Conservation (phyloP, 2,888 invertebrate species). For the Drosophila neonasuta region DNA sequence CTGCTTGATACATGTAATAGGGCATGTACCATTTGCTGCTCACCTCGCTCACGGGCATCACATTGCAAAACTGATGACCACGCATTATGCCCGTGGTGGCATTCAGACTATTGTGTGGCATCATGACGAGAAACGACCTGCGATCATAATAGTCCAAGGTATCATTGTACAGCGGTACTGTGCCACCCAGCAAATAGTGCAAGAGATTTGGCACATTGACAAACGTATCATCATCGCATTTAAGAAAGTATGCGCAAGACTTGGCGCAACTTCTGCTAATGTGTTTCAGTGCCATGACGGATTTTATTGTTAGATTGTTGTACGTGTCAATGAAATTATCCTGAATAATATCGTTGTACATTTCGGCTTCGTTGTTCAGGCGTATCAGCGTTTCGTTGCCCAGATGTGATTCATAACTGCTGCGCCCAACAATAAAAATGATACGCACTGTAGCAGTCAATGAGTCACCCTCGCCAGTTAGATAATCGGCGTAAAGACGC, state of each 20-base stretch:
- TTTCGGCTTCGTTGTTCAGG: slow-evolving; percentile 86
- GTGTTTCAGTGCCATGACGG: slow-evolving; percentile 93
- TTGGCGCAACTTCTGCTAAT: slow-evolving; percentile 86
- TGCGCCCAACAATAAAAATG: slow-evolving; percentile 80
- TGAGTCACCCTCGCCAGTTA: slow-evolving; percentile 48
- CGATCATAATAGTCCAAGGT: slow-evolving; percentile 79
- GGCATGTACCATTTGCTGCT: slow-evolving; percentile 93
- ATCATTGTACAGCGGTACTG: slow-evolving; percentile 81
- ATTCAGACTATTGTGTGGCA: slow-evolving; percentile 75
- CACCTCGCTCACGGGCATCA: slow-evolving; percentile 88
- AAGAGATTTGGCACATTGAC: slow-evolving; percentile 89
- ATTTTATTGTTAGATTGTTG: slow-evolving; percentile 93
- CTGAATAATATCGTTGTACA: slow-evolving; percentile 90
- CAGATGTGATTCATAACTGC: slow-evolving; percentile 61
- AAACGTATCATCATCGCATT: slow-evolving; percentile 94
- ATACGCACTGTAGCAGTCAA: slow-evolving; percentile 68
- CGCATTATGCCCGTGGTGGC: slow-evolving; percentile 84
- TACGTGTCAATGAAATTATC: slow-evolving; percentile 92
- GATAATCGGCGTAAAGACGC: slow-evolving; percentile 71
- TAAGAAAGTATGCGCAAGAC: slow-evolving; percentile 87
- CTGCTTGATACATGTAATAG: slow-evolving; percentile 88
- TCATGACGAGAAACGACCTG: slow-evolving; percentile 68
- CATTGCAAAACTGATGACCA: slow-evolving; percentile 91
- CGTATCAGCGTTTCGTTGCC: slow-evolving; percentile 85
- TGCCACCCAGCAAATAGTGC: slow-evolving; percentile 82